phyloP scores from a whole-genome alignment of 2,797 vertebrate species.

The Babyrousa celebensis region DNA sequence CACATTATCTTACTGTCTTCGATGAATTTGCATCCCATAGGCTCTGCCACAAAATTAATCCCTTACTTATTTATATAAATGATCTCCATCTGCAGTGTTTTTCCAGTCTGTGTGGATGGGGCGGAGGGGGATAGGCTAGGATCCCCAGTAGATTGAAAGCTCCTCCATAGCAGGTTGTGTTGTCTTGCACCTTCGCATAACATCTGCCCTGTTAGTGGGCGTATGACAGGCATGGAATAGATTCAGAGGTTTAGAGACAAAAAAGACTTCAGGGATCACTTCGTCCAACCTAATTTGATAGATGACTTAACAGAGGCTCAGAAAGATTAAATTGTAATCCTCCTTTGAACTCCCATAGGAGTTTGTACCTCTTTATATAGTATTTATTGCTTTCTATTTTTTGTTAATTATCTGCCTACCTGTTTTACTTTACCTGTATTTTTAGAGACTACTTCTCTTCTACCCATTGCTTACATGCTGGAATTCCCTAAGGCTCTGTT shows the following conservation, averaged over 20 bases:
- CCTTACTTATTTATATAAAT: neutral
- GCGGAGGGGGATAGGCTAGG: too few species aligned
- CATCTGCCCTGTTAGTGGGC: neutral
- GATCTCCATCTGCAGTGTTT: neutral
- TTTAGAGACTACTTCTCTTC: neutral
- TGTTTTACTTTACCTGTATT: neutral
- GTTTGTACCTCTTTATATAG: conserved; percentile 31
- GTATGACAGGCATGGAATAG: neutral
- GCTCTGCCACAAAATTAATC: neutral
- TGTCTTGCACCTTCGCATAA: neutral
- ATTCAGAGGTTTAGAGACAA: conserved; percentile 24
- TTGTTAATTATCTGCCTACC: conserved; percentile 48
- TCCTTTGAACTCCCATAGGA: conserved; percentile 47
- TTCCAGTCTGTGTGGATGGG: neutral
- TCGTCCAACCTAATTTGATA: conserved; percentile 56
- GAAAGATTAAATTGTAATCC: neutral
- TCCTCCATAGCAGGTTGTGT: neutral
- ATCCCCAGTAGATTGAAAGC: neutral
- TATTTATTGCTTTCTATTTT: conserved; percentile 37
- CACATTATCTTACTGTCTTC: neutral
- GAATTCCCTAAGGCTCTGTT: neutral
- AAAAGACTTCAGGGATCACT: conserved; percentile 11
- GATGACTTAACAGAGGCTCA: conserved; percentile 50
- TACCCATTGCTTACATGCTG: neutral
- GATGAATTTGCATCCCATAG: neutral